These are phyloP conservation scores for Horisme vitalbata DNA, from an alignment of 2,888 invertebrate species.

Conservation along the genomic window DNA sequence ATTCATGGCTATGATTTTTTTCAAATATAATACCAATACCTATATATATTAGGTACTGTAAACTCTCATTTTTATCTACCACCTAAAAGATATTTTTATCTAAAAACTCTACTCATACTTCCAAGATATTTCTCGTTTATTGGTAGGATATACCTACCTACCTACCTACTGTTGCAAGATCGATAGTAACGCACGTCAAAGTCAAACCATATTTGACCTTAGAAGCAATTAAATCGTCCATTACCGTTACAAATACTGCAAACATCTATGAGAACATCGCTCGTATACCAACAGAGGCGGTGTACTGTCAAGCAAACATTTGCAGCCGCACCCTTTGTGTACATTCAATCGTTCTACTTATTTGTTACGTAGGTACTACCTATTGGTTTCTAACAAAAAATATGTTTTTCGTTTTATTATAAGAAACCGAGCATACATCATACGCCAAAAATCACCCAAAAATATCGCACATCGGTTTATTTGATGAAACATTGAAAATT, in stretches of 20 bases:
- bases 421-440: too few relatives aligned
- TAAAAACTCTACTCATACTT: too few relatives aligned
- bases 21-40: too few relatives aligned
- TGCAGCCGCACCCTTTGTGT: slow-evolving; percentile 61
- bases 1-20: too few relatives aligned
- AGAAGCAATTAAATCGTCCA: slow-evolving; percentile 67
- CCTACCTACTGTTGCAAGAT: too few relatives aligned
- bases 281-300: slow-evolving; percentile 46
- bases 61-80: too few relatives aligned
- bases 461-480: not conserved
- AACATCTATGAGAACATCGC: slow-evolving; percentile 56
- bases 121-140: too few relatives aligned
- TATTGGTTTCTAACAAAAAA: not conserved
- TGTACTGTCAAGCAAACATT: slow-evolving; percentile 57
- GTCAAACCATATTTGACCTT: slow-evolving; percentile 53
- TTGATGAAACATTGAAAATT: too few relatives aligned
- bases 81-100: too few relatives aligned
- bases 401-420: not conserved
- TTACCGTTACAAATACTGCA: slow-evolving; percentile 68
- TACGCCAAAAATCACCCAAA: too few relatives aligned
- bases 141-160: too few relatives aligned
- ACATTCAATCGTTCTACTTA: slow-evolving; percentile 53
- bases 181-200: slow-evolving; percentile 41
- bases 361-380: slow-evolving; percentile 40
- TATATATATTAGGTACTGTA: too few relatives aligned